These are phyloP conservation scores for Cantharis flavilabris DNA, from an alignment of 2,888 invertebrate genomes.

Conservation along the genomic window DNA sequence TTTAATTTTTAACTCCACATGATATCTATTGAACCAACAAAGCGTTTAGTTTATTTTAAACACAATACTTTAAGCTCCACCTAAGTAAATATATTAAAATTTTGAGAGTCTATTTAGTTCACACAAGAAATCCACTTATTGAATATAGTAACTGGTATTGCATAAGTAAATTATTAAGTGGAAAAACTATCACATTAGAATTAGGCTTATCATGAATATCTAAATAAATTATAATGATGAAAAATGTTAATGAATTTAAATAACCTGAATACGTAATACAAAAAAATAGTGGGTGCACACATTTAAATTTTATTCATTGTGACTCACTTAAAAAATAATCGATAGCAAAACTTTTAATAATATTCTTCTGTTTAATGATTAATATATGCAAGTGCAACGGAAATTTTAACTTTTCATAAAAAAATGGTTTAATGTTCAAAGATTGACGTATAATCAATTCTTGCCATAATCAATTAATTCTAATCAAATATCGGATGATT, in stretches of 20 bases:
- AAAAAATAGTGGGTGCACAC: not conserved
- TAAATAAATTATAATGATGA: not conserved
- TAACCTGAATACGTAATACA: not conserved
- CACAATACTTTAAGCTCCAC: constrained; percentile 49
- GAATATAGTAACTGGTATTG: not conserved
- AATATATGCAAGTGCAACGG: too few species aligned
- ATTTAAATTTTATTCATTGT: not conserved
- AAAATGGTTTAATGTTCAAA: not conserved
- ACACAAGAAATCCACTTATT: constrained; percentile 38
- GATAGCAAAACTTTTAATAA: not conserved
- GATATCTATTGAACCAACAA: constrained; percentile 56
- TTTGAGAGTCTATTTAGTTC: constrained; percentile 55
- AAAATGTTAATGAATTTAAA: not conserved
- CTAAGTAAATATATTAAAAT: constrained; percentile 57
- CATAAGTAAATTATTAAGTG: not conserved
- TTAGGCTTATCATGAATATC: not conserved
- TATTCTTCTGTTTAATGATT: not conserved
- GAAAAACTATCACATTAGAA: not conserved
- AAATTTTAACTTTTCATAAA: too few species aligned
- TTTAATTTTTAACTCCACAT: constrained; percentile 57
- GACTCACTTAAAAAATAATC: not conserved
- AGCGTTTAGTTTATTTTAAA: constrained; percentile 50
- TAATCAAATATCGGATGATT: not conserved
- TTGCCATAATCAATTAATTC: too few species aligned
- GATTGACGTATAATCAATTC: not conserved